Percentiles rank a stretch among this genome's conserved stretches.
phyloP scores from a whole-genome alignment of 2,797 vertebrate species.

The Platalea minor region DNA sequence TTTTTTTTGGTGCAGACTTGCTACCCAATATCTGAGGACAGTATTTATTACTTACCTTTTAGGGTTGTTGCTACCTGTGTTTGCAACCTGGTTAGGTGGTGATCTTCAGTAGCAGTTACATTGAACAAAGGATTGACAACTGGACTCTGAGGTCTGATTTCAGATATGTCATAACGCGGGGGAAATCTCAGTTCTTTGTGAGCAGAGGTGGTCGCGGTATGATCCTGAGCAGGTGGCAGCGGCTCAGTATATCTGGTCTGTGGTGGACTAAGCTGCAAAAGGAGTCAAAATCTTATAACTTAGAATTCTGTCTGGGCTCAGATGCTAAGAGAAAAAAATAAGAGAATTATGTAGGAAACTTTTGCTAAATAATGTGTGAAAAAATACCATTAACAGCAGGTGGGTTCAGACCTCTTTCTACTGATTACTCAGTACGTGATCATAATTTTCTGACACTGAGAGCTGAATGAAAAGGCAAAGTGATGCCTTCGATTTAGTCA shows the following conservation, averaged over 20 bases:
- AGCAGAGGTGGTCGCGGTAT: neutral
- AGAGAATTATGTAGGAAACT: neutral
- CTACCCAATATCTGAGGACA: neutral
- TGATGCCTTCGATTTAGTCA: neutral
- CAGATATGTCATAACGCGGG: neutral
- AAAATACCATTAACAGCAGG: neutral
- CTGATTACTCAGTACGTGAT: neutral
- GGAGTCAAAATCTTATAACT: neutral
- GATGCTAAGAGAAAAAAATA: neutral
- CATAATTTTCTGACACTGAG: neutral
- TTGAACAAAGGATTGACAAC: neutral
- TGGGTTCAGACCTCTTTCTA: neutral
- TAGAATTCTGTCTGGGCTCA: neutral
- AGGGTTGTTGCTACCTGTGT: neutral
- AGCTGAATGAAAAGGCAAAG: neutral
- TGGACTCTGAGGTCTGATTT: neutral
- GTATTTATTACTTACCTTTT: slow-evolving; percentile 12
- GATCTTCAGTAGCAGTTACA: neutral
- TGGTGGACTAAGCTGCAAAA: slow-evolving; percentile 14
- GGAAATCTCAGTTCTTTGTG: neutral
- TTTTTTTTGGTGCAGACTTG: neutral
- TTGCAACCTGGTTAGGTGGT: neutral
- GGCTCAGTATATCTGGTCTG: neutral
- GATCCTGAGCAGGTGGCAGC: neutral
- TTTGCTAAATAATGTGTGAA: neutral